Evolutionary conservation across 2,797 vertebrate genomes (phyloP).

Genomic region (Monodelphis domestica): DNA sequence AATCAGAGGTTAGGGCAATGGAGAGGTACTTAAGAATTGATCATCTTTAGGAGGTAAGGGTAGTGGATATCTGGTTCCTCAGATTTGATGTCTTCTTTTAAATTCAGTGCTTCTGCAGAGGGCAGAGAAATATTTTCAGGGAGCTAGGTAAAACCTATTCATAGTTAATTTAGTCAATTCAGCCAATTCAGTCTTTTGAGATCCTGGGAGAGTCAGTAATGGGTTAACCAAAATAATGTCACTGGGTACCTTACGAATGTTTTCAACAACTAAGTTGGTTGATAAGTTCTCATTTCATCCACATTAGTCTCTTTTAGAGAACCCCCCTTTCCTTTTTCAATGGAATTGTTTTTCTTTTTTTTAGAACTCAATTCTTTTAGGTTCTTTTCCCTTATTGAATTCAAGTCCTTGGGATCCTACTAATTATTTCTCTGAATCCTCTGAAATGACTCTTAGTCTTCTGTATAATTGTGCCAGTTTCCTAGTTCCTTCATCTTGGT

Average conservation of each 20-base stretch:
- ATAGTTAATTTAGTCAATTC: no score
- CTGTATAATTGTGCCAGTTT: neutral
- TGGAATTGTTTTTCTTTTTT: neutral
- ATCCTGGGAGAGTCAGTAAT: no score
- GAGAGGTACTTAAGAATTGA: no score
- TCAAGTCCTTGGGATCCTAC: neutral
- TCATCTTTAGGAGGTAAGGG: no score
- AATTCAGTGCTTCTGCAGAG: no score
- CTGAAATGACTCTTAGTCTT: neutral
- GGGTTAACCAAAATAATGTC: no score
- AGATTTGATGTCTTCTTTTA: no score
- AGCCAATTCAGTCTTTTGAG: no score
- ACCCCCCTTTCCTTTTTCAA: neutral
- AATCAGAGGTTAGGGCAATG: no score
- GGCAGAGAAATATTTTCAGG: no score
- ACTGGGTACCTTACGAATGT: neutral
- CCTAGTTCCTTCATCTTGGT: neutral
- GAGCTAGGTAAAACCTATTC: no score
- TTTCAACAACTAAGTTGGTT: neutral
- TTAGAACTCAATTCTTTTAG: neutral
- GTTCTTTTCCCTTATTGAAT: neutral
- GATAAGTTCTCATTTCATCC: neutral
- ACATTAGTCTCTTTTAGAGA: neutral
- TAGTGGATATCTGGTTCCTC: no score
- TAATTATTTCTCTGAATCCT: neutral